Evolutionary conservation across 2,113 vertebrate genomes (phyloP).

Genomic region (Platanista minor): DNA sequence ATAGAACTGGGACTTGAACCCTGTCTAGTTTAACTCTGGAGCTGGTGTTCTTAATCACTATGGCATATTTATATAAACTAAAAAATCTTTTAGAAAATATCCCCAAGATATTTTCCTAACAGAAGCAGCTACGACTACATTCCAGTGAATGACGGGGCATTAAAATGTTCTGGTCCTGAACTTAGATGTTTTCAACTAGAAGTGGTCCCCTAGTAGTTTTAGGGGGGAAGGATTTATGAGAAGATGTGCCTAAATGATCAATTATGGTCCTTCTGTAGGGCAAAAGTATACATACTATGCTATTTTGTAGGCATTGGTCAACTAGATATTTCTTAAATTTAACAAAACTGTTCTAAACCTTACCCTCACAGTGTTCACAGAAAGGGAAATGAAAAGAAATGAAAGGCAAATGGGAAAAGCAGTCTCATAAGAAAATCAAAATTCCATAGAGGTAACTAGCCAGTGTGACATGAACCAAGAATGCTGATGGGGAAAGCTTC

Average conservation of each 20-base stretch:
- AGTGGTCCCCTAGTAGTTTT: not conserved
- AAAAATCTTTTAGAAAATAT: not conserved
- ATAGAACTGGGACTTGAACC: not conserved
- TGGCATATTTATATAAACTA: not conserved
- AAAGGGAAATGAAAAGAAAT: slow-evolving; percentile 14
- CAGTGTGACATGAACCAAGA: not conserved
- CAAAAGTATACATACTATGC: not conserved
- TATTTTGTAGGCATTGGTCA: not conserved
- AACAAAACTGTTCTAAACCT: not conserved
- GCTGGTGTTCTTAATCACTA: not conserved
- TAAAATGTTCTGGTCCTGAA: not conserved
- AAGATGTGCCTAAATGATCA: not conserved
- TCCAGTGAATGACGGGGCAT: not conserved
- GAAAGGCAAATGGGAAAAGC: slow-evolving; percentile 2
- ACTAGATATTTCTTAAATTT: not conserved
- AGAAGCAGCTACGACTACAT: not conserved
- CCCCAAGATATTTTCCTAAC: not conserved
- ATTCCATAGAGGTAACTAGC: not conserved
- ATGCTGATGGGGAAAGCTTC: not conserved
- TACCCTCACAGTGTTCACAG: not conserved
- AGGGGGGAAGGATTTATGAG: not conserved
- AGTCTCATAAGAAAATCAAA: slow-evolving; percentile 19
- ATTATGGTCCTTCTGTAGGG: not conserved
- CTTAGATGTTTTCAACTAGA: not conserved
- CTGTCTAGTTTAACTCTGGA: not conserved